phyloP scores from a whole-genome alignment of 2,797 vertebrate genomes.

The Bufotes viridis region DNA sequence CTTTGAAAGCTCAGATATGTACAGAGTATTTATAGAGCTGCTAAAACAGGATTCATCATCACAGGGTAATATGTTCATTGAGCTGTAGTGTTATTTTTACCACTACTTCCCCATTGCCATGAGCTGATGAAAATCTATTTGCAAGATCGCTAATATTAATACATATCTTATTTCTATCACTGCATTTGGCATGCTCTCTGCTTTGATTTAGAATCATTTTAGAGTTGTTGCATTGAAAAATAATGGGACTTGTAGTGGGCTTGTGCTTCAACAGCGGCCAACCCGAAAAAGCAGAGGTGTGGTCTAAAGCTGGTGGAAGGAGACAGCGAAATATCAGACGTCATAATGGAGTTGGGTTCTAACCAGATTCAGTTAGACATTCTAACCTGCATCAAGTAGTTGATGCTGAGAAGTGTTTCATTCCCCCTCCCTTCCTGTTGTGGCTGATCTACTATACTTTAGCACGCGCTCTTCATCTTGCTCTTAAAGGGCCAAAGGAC shows the following conservation, averaged over 20 bases:
- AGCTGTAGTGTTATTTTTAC: conserved; percentile 3
- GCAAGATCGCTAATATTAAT: background rate
- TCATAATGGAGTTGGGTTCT: too few relatives aligned
- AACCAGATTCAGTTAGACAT: too few relatives aligned
- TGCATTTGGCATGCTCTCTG: background rate
- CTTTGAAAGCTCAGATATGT: background rate
- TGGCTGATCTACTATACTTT: too few relatives aligned
- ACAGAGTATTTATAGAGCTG: background rate
- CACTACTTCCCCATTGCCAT: background rate
- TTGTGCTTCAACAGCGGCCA: background rate
- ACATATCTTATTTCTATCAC: background rate
- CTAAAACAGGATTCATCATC: background rate
- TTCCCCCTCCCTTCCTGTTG: too few relatives aligned
- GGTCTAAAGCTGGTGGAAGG: too few relatives aligned
- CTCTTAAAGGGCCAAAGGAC: too few relatives aligned
- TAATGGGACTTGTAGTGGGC: background rate
- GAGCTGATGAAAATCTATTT: background rate
- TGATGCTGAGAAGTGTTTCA: too few relatives aligned
- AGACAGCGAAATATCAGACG: too few relatives aligned
- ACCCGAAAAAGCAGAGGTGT: background rate
- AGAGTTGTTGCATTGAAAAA: background rate
- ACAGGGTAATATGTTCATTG: background rate
- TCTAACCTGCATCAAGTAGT: too few relatives aligned
- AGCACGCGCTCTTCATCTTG: too few relatives aligned
- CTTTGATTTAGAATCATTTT: background rate